Base-by-base conservation (phyloP, 2,797 vertebrate species). In the Spea hammondii region DNA sequence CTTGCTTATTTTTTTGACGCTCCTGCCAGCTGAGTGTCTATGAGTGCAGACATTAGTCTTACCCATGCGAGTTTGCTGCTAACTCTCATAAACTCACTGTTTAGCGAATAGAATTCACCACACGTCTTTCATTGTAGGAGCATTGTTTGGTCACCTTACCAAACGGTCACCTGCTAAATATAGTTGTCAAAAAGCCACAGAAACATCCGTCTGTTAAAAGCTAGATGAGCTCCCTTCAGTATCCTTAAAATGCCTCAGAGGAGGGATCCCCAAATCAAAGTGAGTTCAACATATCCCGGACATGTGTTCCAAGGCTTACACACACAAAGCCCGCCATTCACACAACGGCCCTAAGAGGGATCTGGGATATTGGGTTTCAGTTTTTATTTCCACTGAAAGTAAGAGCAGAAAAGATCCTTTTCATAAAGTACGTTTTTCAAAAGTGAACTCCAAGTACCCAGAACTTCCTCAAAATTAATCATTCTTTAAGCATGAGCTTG, bases 251-350 rank as follows among this genome's bases (percentile, higher is more conserved):
- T 60, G 64, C 74, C 74, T 72, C 55, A 53, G 55, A 76, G 53
- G 14, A 62, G 70, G 45, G 49, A 72, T 60, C 70, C 45, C 55
- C 55, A 60, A 60, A 48, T 60, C 55, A 44, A 13, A 17, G 55
- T 10, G 46, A 48, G 74, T 77, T 81, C 68, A 72, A 77, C 74
- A 72, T 77, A 74, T 64, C 64, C 69, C 64, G 53, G 62, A 72
- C 70, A 48, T 77, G 54, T 72, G 64, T 66, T 81, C 59, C 54
- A 70, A 47, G 53, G 69, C 72, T 50, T 32, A 5, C 79, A 76
- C 79, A 76, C 79, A 81, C 79, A 81, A 81, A 77, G 79, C 69
- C 11, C 55, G 5, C 17, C 64, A 72, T 81, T 81, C 79, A 81
- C 74, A 73, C 62, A 62, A n/a, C 12, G n/a, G 62, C 53, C 68